Evolutionary conservation across 2,888 invertebrate genomes (phyloP).

Genomic region (Leptarthrus brevirostris): DNA sequence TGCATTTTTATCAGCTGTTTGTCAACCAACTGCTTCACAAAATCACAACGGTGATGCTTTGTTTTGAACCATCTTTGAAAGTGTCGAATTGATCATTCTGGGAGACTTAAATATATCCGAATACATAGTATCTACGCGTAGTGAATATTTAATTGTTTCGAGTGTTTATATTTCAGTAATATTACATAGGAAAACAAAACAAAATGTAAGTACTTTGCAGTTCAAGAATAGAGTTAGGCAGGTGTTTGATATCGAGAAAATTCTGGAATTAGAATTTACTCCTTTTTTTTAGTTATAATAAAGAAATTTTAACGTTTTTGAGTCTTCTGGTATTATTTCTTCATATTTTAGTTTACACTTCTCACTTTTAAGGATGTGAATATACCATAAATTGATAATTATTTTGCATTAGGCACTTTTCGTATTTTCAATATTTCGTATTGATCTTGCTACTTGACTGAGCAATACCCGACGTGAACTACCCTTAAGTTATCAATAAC

Average conservation of each 20-base stretch:
- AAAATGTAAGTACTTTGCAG: neutral
- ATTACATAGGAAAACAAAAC: neutral
- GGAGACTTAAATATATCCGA: neutral
- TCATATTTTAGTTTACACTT: too few relatives aligned
- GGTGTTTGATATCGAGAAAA: conserved; percentile 3
- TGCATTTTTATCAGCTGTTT: neutral
- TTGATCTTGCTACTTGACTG: too few relatives aligned
- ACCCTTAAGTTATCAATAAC: too few relatives aligned
- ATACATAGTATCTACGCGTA: neutral
- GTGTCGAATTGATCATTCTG: too few relatives aligned
- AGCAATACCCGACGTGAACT: too few relatives aligned
- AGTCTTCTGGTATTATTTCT: too few relatives aligned
- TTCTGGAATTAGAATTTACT: conserved; percentile 3
- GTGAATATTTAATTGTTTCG: neutral
- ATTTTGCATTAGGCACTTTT: too few relatives aligned
- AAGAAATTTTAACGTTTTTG: too few relatives aligned
- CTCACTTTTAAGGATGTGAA: too few relatives aligned
- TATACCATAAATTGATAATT: too few relatives aligned
- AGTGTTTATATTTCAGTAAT: neutral
- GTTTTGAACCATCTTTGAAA: neutral
- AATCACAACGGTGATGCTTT: neutral
- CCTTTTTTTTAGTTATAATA: too few relatives aligned
- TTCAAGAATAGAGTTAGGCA: neutral
- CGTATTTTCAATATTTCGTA: too few relatives aligned
- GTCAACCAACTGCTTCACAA: neutral